Evolutionary conservation across 2,113 vertebrate genomes (phyloP), one percentile per base, ranked within the genome.

Genomic region (Sorex fumeus): DNA sequence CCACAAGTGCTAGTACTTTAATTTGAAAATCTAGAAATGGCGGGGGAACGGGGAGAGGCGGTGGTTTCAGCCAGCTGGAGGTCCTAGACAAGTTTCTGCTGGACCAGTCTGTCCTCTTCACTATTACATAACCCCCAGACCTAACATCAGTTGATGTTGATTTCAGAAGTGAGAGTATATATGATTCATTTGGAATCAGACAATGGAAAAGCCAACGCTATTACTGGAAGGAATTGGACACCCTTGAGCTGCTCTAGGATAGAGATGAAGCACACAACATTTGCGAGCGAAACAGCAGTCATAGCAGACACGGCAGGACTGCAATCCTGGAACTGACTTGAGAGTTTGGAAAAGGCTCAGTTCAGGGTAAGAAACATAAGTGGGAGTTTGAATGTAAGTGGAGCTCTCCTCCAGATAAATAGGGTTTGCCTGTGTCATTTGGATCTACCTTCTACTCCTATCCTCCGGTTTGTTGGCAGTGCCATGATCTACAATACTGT

Each of bases 81-180:
- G 89, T 60, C 69, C 80, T 86, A 69, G 30, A 57, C 45, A 89
- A 93, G 91, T 60, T 84, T 70, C 45, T 32, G 3, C 84, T 91
- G 91, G 94, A 77, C 64, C 74, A 12, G 81, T 88, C 82, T 78
- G 74, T 91, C 89, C 90, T 84, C 87, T 91, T 79, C 81, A 87
- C 93, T 84, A 75, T 84, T 94, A 84, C 81, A 74, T 21, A 76
- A 95, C 80, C 91, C 87, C 95, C 87, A 94, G 27, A 81, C 81
- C 90, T 90, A 81, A 74, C 82, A 76, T 95, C 94, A 87, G 28
- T 75, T 84, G 84, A 89, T 95, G 90, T 96, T 91, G 47, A 40
- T 90, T 95, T 96, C 93, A 90, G 81, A 95, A 96, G 94, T 87
- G 86, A 94, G 90, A 93, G 69, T n/a, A 79, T 94, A 95, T 95